Evolutionary conservation across 2,797 vertebrate genomes (phyloP).

Genomic region (Sylvilagus floridanus): DNA sequence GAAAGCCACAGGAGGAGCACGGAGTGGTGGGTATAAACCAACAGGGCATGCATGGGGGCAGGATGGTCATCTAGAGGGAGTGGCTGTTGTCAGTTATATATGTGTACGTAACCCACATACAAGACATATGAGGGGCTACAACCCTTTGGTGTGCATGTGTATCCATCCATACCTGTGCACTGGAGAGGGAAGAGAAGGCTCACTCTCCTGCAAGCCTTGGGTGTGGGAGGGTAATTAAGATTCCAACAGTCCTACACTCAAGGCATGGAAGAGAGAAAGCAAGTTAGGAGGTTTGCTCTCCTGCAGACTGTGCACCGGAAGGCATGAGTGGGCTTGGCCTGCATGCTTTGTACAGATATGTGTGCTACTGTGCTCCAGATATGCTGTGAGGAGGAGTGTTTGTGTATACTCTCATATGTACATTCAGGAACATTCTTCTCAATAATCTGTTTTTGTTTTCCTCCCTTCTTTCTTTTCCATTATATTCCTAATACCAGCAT

Average conservation of each 20-base stretch:
- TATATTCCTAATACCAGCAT: slow-evolving; percentile 10
- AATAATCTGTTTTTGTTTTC: slow-evolving; percentile 1
- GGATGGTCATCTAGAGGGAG: not conserved
- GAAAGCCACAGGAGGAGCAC: not conserved
- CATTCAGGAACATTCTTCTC: slow-evolving; percentile 32
- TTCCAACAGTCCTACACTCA: slow-evolving; percentile 83
- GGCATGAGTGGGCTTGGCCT: not conserved
- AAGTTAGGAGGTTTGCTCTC: slow-evolving; percentile 42
- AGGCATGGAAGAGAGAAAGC: slow-evolving; percentile 83
- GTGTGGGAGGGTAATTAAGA: slow-evolving; percentile 83
- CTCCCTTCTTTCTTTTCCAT: not conserved
- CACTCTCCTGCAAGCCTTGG: slow-evolving; percentile 82
- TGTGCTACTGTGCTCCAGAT: not conserved
- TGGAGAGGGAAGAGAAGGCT: slow-evolving; percentile 65
- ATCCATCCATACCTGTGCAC: not conserved
- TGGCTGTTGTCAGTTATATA: not conserved
- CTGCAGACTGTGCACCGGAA: not conserved
- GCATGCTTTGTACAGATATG: not conserved
- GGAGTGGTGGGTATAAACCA: not conserved
- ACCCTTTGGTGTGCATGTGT: not conserved
- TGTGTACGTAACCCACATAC: not conserved
- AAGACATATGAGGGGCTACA: not conserved
- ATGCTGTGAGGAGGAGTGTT: not conserved
- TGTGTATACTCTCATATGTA: not conserved
- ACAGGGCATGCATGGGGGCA: not conserved